Evolutionary conservation across 2,113 vertebrate genomes (phyloP).

Genomic region (Cromileptes altivelis): DNA sequence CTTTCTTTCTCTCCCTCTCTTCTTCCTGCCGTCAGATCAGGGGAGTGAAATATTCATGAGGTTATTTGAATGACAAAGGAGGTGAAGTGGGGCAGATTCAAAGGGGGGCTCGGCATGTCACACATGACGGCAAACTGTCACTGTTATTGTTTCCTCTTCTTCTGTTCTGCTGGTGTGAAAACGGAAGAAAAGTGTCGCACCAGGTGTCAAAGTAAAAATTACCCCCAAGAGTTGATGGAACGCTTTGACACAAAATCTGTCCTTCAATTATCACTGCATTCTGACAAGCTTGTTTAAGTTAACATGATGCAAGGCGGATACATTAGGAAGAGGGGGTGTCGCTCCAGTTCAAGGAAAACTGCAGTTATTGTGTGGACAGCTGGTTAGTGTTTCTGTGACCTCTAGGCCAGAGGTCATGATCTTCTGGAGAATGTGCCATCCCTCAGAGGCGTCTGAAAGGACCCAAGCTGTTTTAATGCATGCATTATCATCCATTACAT

Average conservation of each 20-base stretch:
- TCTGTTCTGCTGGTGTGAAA: slow-evolving; percentile 17
- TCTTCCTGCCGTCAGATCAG: slow-evolving; percentile 36
- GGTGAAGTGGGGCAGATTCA: slow-evolving; percentile 62
- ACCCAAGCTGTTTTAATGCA: slow-evolving; percentile 13
- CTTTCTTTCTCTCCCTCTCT: slow-evolving; percentile 46
- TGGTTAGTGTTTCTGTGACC: slow-evolving; percentile 37
- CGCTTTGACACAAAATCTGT: neutral
- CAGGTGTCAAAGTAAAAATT: neutral
- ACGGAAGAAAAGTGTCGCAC: neutral
- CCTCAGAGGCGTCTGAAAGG: neutral
- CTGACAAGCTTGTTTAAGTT: neutral
- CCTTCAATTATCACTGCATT: neutral
- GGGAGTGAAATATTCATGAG: slow-evolving; percentile 82
- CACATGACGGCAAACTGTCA: slow-evolving; percentile 46
- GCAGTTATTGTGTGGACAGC: slow-evolving; percentile 41
- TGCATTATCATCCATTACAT: neutral
- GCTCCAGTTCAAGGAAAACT: neutral
- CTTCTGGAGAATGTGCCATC: slow-evolving; percentile 26
- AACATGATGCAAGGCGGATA: neutral
- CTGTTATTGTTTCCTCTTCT: slow-evolving; percentile 31
- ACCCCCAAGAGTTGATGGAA: neutral
- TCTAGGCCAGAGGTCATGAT: slow-evolving; percentile 51
- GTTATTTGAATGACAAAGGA: slow-evolving; percentile 82
- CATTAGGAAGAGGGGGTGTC: too few relatives aligned
- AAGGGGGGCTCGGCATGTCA: slow-evolving; percentile 43